Evolutionary conservation across 2,888 invertebrate species (phyloP), one percentile per base, ranked within the genome.

Genomic region (Toxonevra muliebris): DNA sequence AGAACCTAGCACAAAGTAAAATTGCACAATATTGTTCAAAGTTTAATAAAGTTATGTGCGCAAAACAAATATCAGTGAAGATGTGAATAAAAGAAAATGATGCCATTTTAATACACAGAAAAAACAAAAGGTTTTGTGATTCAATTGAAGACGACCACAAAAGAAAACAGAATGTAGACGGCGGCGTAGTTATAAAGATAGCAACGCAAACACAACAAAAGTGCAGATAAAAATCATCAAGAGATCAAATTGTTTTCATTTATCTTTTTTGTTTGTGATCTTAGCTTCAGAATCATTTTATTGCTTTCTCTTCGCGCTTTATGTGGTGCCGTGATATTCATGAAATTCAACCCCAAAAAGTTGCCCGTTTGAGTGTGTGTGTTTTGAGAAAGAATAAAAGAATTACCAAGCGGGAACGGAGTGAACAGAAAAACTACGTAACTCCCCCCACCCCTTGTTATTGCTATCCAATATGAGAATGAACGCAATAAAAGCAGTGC

Each of bases 91-190:
- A 64, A 20, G 61, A 64, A 65, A 71, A 69, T 48, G 30, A 4
- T 7, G 30, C 30, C 30, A 30, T 30, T 30, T 30, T 7, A 30
- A 30, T 30, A 65, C 3, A 30, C 65, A 71, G 69, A 69, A 69
- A 65, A 69, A 68, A 71, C 63, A 65, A 63, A 62, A 65, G 52
- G 15, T 67, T 60, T 61, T 19, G 50, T 63, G 59, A 48, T 61
- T 30, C 20, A 54, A 65, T 59, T 20, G 20, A 62, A 66, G 15
- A 40, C 63, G 42, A 60, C n/a, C 57, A 45, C 45, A 41, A 62
- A 65, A 13, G 60, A 69, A 67, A 48, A 15, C 10, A 45, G 13
- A 20, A 10, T 45, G 60, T n/a, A 17, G 60, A 48, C 60, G 30
- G 30, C 48, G n/a, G 17, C 60, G 43, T 41, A 59, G 58, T 42